Base-by-base conservation (phyloP, 2,113 vertebrate species). In the Mohoua ochrocephala region DNA sequence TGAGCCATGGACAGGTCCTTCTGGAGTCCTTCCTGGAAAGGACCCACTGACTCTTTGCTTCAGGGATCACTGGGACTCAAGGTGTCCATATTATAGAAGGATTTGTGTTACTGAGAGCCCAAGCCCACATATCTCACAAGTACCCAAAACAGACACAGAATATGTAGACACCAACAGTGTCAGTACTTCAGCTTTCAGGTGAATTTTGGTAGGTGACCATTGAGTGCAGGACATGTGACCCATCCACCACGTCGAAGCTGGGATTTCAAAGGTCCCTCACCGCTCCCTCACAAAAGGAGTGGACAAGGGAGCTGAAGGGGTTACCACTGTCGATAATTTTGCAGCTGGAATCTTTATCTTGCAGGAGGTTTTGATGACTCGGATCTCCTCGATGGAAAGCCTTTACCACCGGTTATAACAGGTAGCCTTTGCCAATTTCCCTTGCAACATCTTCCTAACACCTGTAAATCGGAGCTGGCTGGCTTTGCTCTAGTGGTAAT, bases 301-400 rank as follows among this genome's bases (percentile, higher is more conserved):
- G 10, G 27, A 44, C 13, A 71, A 54, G 7, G 10, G 7, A 70
- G 9, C 5, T 80, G 67, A 83, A 79, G 23, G 8, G 2, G 4
- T 65, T 88, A 61, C 6, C 45, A 22, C 3, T 6, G 15, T 47
- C 63, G 22, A 42, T 44, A 75, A 65, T 50, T 93, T 71, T 87
- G 9, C 41, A 76, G 27, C 35, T 47, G 28, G 33, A 85, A 91
- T 89, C 8, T 94, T 91, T 64, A n/a, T 76, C 41, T 94, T 97
- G 81, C 93, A 97, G 97, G 93, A 69, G 71, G 75, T 42, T 95
- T 97, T 90, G 82, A 47, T 61, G 95, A 97, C 68, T 94, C 95
- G 6, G 97, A 97, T 95, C 97, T 97, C 27, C 13, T 77, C 37
- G 97, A 96, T 57, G 97, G 97, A 49, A 97, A 96, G 73, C 84